Percentiles rank a stretch among this genome's conserved stretches.
These are phyloP conservation scores for Melanocharis versteri DNA, from an alignment of 2,113 vertebrate species.

Conservation along the genomic window DNA sequence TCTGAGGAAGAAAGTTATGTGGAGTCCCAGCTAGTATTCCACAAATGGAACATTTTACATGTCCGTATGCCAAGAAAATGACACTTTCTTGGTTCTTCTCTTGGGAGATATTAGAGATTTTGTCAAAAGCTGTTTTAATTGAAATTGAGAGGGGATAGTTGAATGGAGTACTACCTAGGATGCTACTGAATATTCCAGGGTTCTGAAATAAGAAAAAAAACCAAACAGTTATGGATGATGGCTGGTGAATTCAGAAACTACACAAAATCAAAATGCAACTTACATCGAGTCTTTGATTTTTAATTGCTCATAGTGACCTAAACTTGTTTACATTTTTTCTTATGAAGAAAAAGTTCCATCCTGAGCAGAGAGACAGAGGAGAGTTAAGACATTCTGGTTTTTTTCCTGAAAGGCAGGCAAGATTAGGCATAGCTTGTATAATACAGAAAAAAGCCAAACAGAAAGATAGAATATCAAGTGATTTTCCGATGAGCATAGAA, in stretches of 20 bases:
- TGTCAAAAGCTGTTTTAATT: not conserved
- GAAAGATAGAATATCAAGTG: not conserved
- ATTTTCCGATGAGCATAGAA: not conserved
- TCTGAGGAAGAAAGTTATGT: not conserved
- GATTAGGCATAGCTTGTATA: not conserved
- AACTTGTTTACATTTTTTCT: not conserved
- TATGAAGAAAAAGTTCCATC: not conserved
- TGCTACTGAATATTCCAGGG: not conserved
- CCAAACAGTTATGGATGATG: too few species aligned
- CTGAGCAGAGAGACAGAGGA: not conserved
- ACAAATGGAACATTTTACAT: not conserved
- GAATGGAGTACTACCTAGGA: not conserved
- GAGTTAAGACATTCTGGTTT: rapidly evolving
- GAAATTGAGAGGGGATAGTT: not conserved
- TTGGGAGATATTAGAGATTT: not conserved
- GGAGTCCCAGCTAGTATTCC: not conserved
- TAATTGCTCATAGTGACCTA: not conserved
- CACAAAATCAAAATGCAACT: not conserved
- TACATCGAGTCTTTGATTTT: not conserved
- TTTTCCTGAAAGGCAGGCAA: not conserved
- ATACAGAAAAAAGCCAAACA: not conserved
- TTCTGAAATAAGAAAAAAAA: not conserved
- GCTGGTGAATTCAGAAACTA: not conserved
- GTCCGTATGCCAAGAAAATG: not conserved
- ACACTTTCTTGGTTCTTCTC: not conserved